Percentiles rank a stretch among this genome's conserved stretches.
Conservation (phyloP, 92 coral and sea anemone genomes). For the Bergia puertoricense region DNA sequence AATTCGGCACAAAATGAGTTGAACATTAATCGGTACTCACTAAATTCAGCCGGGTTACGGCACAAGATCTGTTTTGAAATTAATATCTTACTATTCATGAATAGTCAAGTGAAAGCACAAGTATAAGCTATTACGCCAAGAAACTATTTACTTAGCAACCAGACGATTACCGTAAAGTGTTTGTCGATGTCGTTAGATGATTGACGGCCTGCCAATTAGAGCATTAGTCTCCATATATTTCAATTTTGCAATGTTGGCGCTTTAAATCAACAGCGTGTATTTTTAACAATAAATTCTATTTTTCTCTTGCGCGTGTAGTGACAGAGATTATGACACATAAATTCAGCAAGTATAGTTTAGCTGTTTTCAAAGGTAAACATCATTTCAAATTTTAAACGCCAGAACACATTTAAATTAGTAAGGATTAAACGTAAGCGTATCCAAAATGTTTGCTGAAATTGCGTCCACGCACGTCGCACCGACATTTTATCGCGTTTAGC, state of each 20-base stretch:
- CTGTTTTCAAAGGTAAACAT: constrained; percentile 59
- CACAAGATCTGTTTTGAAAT: constrained; percentile 9
- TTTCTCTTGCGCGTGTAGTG: constrained; percentile 58
- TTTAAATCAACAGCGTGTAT: constrained; percentile 69
- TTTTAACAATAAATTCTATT: constrained; percentile 54
- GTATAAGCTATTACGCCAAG: constrained; percentile 68
- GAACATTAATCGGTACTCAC: not conserved
- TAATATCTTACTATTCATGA: constrained; percentile 50
- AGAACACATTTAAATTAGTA: constrained; percentile 52
- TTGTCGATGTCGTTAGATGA: constrained; percentile 83
- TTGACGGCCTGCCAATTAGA: constrained; percentile 80
- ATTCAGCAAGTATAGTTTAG: constrained; percentile 47
- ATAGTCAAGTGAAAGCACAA: constrained; percentile 35
- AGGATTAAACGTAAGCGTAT: constrained; percentile 51
- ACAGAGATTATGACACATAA: constrained; percentile 47
- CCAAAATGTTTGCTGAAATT: constrained; percentile 28
- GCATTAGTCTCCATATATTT: constrained; percentile 88
- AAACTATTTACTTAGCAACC: constrained; percentile 81
- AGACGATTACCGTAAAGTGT: constrained; percentile 85
- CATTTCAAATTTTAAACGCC: constrained; percentile 38
- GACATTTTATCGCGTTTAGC: not conserved
- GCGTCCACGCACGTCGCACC: not conserved
- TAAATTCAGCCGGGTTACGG: constrained; percentile 9
- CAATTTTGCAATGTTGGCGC: constrained; percentile 80
- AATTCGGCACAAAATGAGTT: not conserved